Base-by-base conservation (phyloP, 2,888 invertebrate species). In the Tholera decimalis region DNA sequence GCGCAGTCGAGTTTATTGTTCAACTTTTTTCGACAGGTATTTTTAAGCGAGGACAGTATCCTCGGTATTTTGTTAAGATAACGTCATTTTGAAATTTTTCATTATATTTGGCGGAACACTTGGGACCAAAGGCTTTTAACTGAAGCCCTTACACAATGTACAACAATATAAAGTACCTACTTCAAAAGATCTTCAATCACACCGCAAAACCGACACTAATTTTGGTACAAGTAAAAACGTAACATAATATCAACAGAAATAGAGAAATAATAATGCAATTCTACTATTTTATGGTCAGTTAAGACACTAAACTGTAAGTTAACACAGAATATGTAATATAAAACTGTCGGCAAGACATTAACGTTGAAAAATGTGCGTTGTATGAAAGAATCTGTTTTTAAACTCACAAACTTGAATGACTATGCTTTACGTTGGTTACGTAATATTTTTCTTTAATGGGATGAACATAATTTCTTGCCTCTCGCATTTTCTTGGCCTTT, bases 1-100 rank as follows among this genome's bases (percentile, higher is more conserved):
- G 74, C 75, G 68, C 64, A 76, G 72, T 70, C 37, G 74, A 73
- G 66, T 77, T 78, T 80, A 79, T 80, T 76, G 78, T 73, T 67
- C 60, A 39, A 55, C 22, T 71, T 77, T 66, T 71, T 62, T 71
- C 47, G 28, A 47, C 44, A 47, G 39, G 22, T 67, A 57, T 55
- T 65, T 70, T 65, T 59, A n/a, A 58, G 65, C 53, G 65, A 65
- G 65, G 44, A 47, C 51, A 44, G 54, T 63, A 61, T 66, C 71
- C 47, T 28, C 20, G 43, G 72, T 77, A 75, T 80, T 75, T 72
- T 75, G 43, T 62, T 57, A 62, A 68, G 78, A 77, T 75, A 80
- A 68, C 55, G 51, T 44, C 26, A 39, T 55, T 62, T 51, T 54
- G 6, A 30, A 43, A 43, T 26, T 47, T 46, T 43, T 54, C 53